Base-by-base conservation (phyloP, 1,140 invertebrate species). In the Polyergus mexicanus region DNA sequence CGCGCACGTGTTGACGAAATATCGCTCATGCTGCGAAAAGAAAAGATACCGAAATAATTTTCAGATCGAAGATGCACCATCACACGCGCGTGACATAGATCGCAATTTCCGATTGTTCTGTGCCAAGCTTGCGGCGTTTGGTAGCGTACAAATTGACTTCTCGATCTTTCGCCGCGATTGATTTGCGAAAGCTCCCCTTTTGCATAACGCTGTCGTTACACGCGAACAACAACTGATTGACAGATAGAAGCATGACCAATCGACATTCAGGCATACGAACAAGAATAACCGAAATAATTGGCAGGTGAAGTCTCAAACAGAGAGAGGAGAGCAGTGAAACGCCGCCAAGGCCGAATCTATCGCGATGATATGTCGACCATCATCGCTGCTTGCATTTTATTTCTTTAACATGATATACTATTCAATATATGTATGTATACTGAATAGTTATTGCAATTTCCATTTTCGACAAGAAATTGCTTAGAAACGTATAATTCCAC, bases 221-320 rank as follows among this genome's bases (percentile, higher is more conserved):
- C 47, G 47, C 25, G 72, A 44, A 62, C 3, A 19, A n/a, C 38
- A 6, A 63, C 65, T 86, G 86, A 85, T 75, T 84, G 89, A 90
- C 62, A 22, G 63, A 71, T 62, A 85, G 87, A 63, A 85, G 76
- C 62, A 69, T 83, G 87, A 87, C 51, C 71, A 84, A 87, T 71
- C 80, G 86, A 88, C 89, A 89, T 84, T 81, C 83, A 84, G 54
- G 54, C 65, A 63, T 76, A 86, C 80, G 88, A 77, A 88, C 86
- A 78, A 88, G 90, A 92, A 92, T 92, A 92, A 92, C 91, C 84
- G 77, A 89, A 92, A 90, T 92, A 92, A 92, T 92, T 92, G 92
- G 91, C 92, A 92, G 85, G 47, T 56, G 80, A 56, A 54, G 77
- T 13, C 19, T 38, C 32, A 41, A 65, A 6, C 32, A 66, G 16